Percentiles rank a stretch among this genome's conserved stretches.
phyloP scores from a whole-genome alignment of 2,113 vertebrate genomes.

The Stigmatopora nigra region DNA sequence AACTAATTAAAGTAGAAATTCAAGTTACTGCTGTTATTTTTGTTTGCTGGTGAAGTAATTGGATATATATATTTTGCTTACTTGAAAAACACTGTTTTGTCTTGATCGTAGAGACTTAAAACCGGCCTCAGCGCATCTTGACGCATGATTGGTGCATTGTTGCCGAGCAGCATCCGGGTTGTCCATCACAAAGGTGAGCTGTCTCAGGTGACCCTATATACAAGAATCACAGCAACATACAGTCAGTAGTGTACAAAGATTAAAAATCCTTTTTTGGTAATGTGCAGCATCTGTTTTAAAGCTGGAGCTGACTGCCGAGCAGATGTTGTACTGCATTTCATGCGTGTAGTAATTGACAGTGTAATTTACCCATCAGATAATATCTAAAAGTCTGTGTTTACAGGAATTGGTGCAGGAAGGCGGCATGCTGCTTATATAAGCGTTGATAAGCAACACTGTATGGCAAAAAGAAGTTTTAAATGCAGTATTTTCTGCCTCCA shows the following conservation, averaged over 20 bases:
- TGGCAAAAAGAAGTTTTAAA: background rate
- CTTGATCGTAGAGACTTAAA: conserved; percentile 36
- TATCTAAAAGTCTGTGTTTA: too few relatives aligned
- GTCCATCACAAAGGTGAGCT: conserved; percentile 77
- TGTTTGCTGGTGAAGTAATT: background rate
- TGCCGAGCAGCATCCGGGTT: conserved; percentile 66
- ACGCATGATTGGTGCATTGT: conserved; percentile 63
- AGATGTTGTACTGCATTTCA: too few relatives aligned
- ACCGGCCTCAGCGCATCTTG: conserved; percentile 38
- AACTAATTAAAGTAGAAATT: too few relatives aligned
- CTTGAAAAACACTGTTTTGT: conserved; percentile 37
- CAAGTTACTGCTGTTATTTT: too few relatives aligned
- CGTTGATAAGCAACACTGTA: background rate
- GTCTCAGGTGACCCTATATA: conserved; percentile 73
- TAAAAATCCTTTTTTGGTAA: background rate
- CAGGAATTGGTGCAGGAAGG: too few relatives aligned
- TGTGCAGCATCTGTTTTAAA: background rate
- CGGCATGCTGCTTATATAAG: conserved; percentile 4
- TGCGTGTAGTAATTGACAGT: too few relatives aligned
- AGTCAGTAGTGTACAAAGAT: background rate
- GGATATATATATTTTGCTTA: conserved; percentile 21
- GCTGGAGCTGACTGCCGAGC: background rate
- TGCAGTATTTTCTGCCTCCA: too few relatives aligned
- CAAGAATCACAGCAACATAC: background rate
- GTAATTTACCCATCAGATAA: too few relatives aligned